Base-by-base conservation (phyloP, 1,140 invertebrate species). In the Dinoponera quadriceps region DNA sequence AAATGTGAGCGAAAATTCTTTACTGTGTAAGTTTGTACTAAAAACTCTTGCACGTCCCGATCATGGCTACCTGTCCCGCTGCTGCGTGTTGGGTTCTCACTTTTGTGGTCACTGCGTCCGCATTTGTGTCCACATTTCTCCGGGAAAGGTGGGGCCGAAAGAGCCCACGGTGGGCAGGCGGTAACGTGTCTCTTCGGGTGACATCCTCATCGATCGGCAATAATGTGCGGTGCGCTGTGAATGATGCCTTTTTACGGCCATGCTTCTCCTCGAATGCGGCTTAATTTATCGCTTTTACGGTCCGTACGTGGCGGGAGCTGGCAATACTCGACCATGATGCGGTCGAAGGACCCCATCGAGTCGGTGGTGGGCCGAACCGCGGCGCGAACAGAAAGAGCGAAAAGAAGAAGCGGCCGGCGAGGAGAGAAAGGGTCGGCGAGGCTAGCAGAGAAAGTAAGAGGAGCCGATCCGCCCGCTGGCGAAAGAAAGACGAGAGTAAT, bases 271-370 rank as follows among this genome's bases (percentile, higher is more conserved):
- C 66, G 63, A n/a, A 44, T 63, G 57, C 78, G 88, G 83, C 80
- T 93, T 91, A 93, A 93, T 94, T 93, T 93, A 93, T 93, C 91
- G 91, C 90, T 93, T 44, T 90, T 91, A 91, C 85, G 86, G 91
- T 84, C 71, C 85, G 85, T 87, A 85, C 85, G 87, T 85, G 88
- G 60, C 85, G 87, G 86, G 88, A 60, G 66, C 86, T 66, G 71
- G 38, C 71, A 71, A 74, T 22, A 49, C 68, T 55, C 63, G 55
- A 84, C 54, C 54, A 84, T 71, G 55, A 51, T 55, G 77, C 68
- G 68, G 75, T 75, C 60, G 74, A 66, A 66, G 82, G 72, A 84
- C 60, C 72, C 68, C 55, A n/a, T 87, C 75, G 86, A 86, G 84
- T 59, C 74, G 83, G 54, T 55, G 33, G 77, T 86, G 69, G 80